Evolutionary conservation across 2,888 invertebrate genomes (phyloP), one percentile per base, ranked within the genome.

Genomic region (Gastracanthus pulcherrimus): DNA sequence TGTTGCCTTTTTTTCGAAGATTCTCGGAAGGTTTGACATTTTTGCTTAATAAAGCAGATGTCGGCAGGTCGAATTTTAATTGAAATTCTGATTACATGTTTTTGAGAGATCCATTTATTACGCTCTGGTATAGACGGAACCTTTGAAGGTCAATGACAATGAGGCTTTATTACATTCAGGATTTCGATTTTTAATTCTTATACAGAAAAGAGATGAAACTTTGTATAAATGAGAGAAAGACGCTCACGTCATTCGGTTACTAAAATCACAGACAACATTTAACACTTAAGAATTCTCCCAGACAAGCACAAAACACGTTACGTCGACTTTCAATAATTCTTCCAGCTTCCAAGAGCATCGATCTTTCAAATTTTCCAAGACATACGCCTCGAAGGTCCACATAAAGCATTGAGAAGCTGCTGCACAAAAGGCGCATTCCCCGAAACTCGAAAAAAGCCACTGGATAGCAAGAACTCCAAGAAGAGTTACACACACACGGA

Each of bases 81-180:
- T 82, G 80, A 80, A 83, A 72, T 75, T 80, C 66, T 83, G 78
- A 80, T 83, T 83, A 66, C 72, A 69, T 31, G 64, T n/a, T 74
- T 58, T 55, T 23, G 36, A n/a, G 45, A 19, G 19, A 19, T 26
- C 23, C 51, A 62, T 62, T 76, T 48, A 67, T 69, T 60, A 71
- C 16, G 51, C 26, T 55, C 23, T 45, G 48, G 64, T 78, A 71
- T 71, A 45, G 55, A 64, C 55, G 29, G 64, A 3, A 38, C 26
- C 41, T 36, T 45, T 23, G 23, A 58, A 76, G 66, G 31, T 76
- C 64, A 71, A 48, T 29, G 55, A 31, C 34, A 19, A 67, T 31
- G 31, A 9, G 13, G 1, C 13, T 23, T 62, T 31, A 45, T 48
- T n/a, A 7, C 4, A 7, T 16, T 26, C 13, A 55, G 16, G 19